A percentile compares a stretch with the other conserved stretches of the same genome.
phyloP scores from a whole-genome alignment of 2,113 vertebrate species.

The Centropus unirufus region DNA sequence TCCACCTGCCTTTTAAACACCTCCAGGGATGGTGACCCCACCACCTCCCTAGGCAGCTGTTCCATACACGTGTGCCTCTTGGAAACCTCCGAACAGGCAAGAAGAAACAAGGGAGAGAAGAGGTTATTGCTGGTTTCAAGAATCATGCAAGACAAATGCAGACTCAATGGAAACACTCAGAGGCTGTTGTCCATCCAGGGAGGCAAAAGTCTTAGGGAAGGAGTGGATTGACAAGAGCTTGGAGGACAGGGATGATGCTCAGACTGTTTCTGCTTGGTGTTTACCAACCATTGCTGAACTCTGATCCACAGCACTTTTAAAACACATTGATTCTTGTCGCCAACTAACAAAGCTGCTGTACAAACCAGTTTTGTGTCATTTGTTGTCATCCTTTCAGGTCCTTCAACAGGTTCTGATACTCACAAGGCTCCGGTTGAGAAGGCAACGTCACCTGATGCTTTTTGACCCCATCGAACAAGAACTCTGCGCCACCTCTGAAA shows the following conservation, averaged over 20 bases:
- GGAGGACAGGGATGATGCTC: neutral
- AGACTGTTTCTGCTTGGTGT: neutral
- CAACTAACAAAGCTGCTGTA: neutral
- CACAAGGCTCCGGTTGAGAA: slow-evolving; percentile 88
- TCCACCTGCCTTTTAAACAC: too few relatives aligned
- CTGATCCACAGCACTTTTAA: neutral
- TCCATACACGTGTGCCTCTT: fast-evolving
- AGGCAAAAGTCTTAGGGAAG: neutral
- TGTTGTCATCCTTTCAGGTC: neutral
- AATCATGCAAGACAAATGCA: neutral
- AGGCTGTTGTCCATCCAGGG: neutral
- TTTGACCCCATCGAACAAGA: slow-evolving; percentile 92
- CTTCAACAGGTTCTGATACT: slow-evolving; percentile 77
- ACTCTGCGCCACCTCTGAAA: slow-evolving; percentile 93
- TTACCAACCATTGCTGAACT: neutral
- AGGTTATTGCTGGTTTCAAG: neutral
- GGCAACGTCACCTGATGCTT: slow-evolving; percentile 91
- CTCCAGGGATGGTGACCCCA: too few relatives aligned
- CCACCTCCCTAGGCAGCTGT: too few relatives aligned
- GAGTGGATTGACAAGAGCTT: neutral
- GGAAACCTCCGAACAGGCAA: neutral
- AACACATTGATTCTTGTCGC: neutral
- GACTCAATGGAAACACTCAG: neutral
- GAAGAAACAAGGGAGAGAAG: neutral
- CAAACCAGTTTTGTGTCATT: slow-evolving; percentile 13